These are phyloP conservation scores for Fragum fragum DNA, from an alignment of 2,888 invertebrate genomes.

Conservation along the genomic window DNA sequence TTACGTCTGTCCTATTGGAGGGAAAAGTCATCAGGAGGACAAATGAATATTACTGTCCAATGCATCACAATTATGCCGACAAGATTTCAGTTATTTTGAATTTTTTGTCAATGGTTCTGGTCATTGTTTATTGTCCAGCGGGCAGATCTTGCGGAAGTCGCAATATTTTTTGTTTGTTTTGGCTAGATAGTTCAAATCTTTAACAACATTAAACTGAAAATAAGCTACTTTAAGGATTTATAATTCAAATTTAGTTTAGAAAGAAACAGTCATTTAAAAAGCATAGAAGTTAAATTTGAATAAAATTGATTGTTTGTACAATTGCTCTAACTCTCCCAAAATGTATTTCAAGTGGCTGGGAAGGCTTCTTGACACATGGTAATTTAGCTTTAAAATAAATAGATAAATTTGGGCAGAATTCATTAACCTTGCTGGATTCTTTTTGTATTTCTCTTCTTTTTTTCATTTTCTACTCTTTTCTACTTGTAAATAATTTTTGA, in stretches of 20 bases:
- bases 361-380: slow-evolving; percentile 12
- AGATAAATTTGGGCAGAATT: slow-evolving; percentile 18
- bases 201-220: slow-evolving; percentile 55
- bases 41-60: slow-evolving; percentile 65
- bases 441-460: background rate
- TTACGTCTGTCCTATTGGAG: slow-evolving; percentile 52
- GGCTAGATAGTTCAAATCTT: slow-evolving; percentile 63
- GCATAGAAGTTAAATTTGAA: slow-evolving; percentile 17
- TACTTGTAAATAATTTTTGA: too few species aligned
- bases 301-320: slow-evolving; percentile 20
- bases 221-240: slow-evolving; percentile 52
- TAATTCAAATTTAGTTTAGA: slow-evolving; percentile 53
- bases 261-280: slow-evolving; percentile 1
- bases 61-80: slow-evolving; percentile 68
- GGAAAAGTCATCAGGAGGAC: slow-evolving; percentile 61
- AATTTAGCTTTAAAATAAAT: slow-evolving; percentile 20
- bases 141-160: slow-evolving; percentile 59
- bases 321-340: slow-evolving; percentile 20
- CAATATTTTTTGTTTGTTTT: slow-evolving; percentile 62
- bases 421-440: slow-evolving; percentile 9
- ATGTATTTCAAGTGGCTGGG: background rate
- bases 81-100: slow-evolving; percentile 62
- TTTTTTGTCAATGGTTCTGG: slow-evolving; percentile 48
- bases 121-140: slow-evolving; percentile 48
- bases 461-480: background rate